Evolutionary conservation across 2,113 vertebrate species (phyloP).

Genomic region (Vidua macroura): DNA sequence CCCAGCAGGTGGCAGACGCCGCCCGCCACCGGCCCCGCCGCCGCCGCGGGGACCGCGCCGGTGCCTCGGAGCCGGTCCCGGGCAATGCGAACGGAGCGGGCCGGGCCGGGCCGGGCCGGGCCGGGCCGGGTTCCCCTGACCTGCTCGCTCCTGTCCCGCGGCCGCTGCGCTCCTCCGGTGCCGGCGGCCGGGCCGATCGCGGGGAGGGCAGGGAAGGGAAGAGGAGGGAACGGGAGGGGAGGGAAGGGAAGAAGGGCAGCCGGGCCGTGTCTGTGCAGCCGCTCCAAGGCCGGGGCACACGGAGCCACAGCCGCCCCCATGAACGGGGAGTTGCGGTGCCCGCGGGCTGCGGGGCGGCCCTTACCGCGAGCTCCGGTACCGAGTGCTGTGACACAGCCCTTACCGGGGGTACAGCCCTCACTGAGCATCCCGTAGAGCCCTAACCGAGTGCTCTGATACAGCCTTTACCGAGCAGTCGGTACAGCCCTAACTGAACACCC

Average conservation of each 20-base stretch:
- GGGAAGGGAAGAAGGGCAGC: neutral
- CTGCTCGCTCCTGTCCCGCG: neutral
- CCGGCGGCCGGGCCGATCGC: neutral
- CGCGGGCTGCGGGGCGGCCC: neutral
- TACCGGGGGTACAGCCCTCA: neutral
- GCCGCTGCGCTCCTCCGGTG: neutral
- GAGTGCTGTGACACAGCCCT: neutral
- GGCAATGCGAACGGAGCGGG: neutral
- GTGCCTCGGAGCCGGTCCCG: neutral
- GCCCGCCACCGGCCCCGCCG: neutral
- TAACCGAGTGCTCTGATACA: no score
- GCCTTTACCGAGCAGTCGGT: neutral
- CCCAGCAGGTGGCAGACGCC: conserved; percentile 1
- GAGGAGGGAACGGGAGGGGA: neutral
- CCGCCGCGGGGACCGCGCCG: neutral
- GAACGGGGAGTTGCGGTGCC: neutral
- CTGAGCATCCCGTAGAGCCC: no score
- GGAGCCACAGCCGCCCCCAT: neutral
- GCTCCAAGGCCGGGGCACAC: neutral
- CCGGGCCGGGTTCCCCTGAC: neutral
- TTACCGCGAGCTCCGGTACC: neutral
- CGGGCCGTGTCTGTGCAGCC: neutral
- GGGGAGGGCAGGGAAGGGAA: neutral
- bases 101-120: neutral
- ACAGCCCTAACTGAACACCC: no score